Conservation (phyloP, 2,888 invertebrate species). For the Scotopteryx bipunctaria region DNA sequence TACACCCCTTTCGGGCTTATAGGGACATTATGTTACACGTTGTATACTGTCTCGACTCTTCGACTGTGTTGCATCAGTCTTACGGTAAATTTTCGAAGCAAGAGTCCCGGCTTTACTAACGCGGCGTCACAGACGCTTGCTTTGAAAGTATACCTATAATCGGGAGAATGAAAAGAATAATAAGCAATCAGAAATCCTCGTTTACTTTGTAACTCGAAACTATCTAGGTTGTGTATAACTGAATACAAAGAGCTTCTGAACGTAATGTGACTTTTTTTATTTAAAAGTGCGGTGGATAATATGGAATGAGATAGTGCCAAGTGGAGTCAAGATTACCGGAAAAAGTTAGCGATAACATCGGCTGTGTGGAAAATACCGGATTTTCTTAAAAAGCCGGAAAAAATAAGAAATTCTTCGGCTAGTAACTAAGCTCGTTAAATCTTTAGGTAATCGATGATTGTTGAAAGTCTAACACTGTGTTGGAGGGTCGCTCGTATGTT, state of each 20-base stretch:
- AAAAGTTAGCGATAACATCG: too few species aligned
- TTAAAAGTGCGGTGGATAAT: slow-evolving; percentile 11
- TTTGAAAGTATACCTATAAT: too few species aligned
- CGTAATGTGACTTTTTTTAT: background rate
- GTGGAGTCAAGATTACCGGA: slow-evolving; percentile 21
- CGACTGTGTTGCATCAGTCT: too few species aligned
- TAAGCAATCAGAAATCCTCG: too few species aligned
- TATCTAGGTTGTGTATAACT: slow-evolving; percentile 12
- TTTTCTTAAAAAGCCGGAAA: background rate
- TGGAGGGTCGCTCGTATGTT: slow-evolving; percentile 1
- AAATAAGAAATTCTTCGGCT: background rate
- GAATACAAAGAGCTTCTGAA: slow-evolving; percentile 16
- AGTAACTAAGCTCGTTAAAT: background rate
- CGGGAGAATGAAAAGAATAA: too few species aligned
- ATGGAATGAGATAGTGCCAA: slow-evolving; percentile 32
- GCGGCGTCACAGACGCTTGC: too few species aligned
- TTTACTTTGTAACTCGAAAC: too few species aligned
- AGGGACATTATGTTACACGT: too few species aligned
- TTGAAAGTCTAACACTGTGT: slow-evolving; percentile 9
- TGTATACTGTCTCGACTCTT: too few species aligned
- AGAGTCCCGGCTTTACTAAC: too few species aligned
- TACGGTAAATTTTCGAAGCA: too few species aligned
- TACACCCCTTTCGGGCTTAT: too few species aligned
- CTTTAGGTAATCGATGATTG: slow-evolving; percentile 1
- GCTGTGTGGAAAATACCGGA: background rate